Evolutionary conservation across 2,888 invertebrate species (phyloP), one percentile per base, ranked within the genome.

Genomic region (Zhuqinia jingwanae): DNA sequence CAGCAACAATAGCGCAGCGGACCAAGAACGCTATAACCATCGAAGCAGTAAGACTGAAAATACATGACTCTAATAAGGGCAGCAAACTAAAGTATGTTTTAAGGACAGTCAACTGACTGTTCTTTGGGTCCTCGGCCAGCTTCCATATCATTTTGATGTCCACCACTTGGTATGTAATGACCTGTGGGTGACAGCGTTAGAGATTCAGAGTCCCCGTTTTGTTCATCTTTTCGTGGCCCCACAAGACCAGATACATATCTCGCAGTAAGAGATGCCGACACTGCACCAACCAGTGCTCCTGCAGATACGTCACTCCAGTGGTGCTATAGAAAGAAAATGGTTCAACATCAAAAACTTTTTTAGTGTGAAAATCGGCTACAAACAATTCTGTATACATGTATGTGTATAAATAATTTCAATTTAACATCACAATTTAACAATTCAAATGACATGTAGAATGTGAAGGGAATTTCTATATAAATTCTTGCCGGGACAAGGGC

Each of bases 281-380:
- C 85, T 70, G 90, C 88, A 42, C 92, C 92, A 82, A 94, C 92
- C 50, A 93, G 80, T 25, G 92, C 92, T 22, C 94, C 94, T 42
- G 92, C 93, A 42, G 94, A 91, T 0, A 95, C 94, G 91, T 94
- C 94, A 86, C 93, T 93, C 93, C 94, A 94, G 91, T 94, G 94
- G 91, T 94, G 94, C 91, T 90, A 63, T 25, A 87, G 83, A 60
- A 91, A 91, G 20, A 91, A 15, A 5, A 50, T n/a, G 50, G 13
- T 50, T 50, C 36, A 36, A 36, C 36, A 56, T 56, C 56, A 56
- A 17, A 8, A 17, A 53, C 53, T 53, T 17, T 22, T 10, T 17
- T 22, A n/a, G n/a, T n/a, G n/a, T n/a, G n/a, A n/a, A n/a, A n/a
- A n/a, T n/a, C n/a, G n/a, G n/a, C n/a, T n/a, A n/a, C n/a, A n/a